These are phyloP conservation scores for Drosophila lini DNA, from an alignment of 1,140 invertebrate genomes.

Conservation along the genomic window DNA sequence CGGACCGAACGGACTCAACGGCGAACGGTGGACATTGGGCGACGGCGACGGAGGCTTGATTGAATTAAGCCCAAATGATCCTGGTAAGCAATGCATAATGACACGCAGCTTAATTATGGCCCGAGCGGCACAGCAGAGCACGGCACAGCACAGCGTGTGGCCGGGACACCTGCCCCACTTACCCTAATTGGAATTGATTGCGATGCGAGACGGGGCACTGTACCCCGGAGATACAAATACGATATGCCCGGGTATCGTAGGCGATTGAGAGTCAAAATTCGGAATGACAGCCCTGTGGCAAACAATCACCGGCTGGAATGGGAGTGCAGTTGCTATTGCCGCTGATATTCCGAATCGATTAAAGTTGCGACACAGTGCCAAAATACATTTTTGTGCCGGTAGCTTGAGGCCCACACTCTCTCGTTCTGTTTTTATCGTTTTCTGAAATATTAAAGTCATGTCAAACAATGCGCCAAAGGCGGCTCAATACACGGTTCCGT, in stretches of 20 bases:
- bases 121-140: conserved; percentile 1
- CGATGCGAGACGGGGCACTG: not conserved
- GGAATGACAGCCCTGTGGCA: conserved; percentile 52
- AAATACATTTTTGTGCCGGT: conserved; percentile 37
- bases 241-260: conserved; percentile 11
- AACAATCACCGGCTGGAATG: conserved; percentile 37
- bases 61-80: conserved; percentile 72
- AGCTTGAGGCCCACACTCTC: conserved; percentile 5
- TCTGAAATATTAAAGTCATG: conserved; percentile 69
- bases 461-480: conserved; percentile 78
- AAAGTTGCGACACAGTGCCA: conserved; percentile 69
- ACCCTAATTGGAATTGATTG: conserved; percentile 75
- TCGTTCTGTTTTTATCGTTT: conserved; percentile 57
- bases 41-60: conserved; percentile 37
- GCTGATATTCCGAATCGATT: conserved; percentile 65
- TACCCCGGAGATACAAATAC: not conserved
- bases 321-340: conserved; percentile 55
- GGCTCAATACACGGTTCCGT: conserved; percentile 37
- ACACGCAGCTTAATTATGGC: conserved; percentile 72
- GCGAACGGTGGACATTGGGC: conserved; percentile 44
- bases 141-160: conserved; percentile 12
- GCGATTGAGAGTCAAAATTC: conserved; percentile 60
- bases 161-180: conserved; percentile 57
- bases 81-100: conserved; percentile 54
- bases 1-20: not conserved